Evolutionary conservation across 2,888 invertebrate species (phyloP).

Genomic region (Halocaridina rubra): DNA sequence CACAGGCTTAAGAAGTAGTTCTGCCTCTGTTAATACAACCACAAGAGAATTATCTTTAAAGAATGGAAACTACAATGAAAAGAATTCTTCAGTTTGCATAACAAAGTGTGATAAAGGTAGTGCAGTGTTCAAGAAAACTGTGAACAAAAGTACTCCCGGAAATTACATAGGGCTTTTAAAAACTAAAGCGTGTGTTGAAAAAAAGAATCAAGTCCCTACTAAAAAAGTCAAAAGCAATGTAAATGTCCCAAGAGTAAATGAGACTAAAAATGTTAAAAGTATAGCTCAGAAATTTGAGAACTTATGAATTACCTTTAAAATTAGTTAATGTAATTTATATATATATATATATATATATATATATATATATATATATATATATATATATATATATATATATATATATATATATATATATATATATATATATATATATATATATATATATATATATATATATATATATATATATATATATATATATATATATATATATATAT

Average conservation of each 20-base stretch:
- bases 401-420: slow-evolving; percentile 28
- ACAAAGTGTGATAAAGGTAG: too few relatives aligned
- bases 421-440: slow-evolving; percentile 5
- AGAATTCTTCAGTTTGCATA: too few relatives aligned
- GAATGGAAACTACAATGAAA: too few relatives aligned
- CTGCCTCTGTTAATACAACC: too few relatives aligned
- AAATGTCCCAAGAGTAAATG: neutral
- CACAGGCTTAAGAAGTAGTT: too few relatives aligned
- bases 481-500: neutral
- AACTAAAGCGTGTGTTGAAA: too few relatives aligned
- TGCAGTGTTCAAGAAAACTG: too few relatives aligned
- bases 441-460: neutral
- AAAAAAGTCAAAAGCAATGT: too few relatives aligned
- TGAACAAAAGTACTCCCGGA: too few relatives aligned
- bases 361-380: neutral
- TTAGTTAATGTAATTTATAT: neutral
- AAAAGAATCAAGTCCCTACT: too few relatives aligned
- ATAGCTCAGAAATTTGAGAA: neutral
- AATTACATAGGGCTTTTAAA: too few relatives aligned
- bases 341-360: slow-evolving; percentile 11
- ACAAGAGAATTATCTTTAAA: too few relatives aligned
- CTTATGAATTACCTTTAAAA: neutral
- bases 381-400: slow-evolving; percentile 16
- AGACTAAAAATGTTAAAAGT: neutral
- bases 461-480: neutral